Evolutionary conservation across 2,888 invertebrate genomes (phyloP), one percentile per base, ranked within the genome.

Genomic region (Timema cristinae): DNA sequence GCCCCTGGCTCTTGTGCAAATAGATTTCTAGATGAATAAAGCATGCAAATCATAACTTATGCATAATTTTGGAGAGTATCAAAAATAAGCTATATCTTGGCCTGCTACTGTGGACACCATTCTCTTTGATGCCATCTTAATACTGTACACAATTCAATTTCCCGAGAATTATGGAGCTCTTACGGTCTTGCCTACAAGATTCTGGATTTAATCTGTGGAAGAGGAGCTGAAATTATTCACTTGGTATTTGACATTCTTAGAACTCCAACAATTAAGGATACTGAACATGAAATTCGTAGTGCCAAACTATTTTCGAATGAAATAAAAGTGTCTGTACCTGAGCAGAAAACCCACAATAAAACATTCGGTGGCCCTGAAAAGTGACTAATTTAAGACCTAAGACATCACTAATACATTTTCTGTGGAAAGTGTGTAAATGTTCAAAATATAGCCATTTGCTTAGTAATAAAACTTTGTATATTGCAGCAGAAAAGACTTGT

Each of bases 291-390:
- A 16, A 63, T 63, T 63, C 32, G 47, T 47, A 63, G 16, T 63
- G 63, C 32, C 13, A 63, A 5, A 32, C 32, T 48, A 63, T 11
- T 63, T 48, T 32, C 48, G 63, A 63, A 32, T 63, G 59, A 7
- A 59, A 59, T 59, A 59, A 59, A 59, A 47, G 63, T 63, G 63
- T 63, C 63, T 63, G 63, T 13, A 63, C 59, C n/a, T 13, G 59
- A n/a, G 32, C 15, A 59, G 32, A 59, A 59, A 59, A 59, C 32
- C n/a, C n/a, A 10, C 59, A 8, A 59, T n/a, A 59, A n/a, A 59
- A 32, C 32, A 10, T 59, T 59, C 59, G 32, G 15, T 59, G 7
- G 59, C 59, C 32, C 59, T 59, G 32, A 7, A 32, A 59, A 59
- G 5, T 59, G 59, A 59, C 16, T 15, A 10, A 10, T 59, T 59